Conservation (phyloP, 1,140 invertebrate species). For the Trichogramma pretiosum region DNA sequence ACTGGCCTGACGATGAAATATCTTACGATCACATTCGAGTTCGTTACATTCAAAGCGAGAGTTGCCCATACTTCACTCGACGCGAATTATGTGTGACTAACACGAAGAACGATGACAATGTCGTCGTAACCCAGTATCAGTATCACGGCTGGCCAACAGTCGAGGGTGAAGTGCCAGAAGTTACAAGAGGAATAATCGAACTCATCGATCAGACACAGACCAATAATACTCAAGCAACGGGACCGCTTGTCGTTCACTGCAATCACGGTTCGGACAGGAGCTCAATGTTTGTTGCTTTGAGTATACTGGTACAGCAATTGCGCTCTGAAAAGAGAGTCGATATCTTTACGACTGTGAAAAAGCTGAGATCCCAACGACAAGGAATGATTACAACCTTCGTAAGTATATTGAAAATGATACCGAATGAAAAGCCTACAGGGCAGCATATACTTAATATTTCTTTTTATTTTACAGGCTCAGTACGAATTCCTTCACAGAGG, state of each 20-base stretch:
- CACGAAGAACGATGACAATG: slow-evolving; percentile 58
- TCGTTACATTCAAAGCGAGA: slow-evolving; percentile 78
- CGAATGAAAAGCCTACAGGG: background rate
- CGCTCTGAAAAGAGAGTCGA: slow-evolving; percentile 74
- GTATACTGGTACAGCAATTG: slow-evolving; percentile 75
- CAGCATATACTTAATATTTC: slow-evolving; percentile 13
- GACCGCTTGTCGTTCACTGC: slow-evolving; percentile 73
- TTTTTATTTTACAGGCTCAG: slow-evolving; percentile 62
- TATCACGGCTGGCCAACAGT: slow-evolving; percentile 85
- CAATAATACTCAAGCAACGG: slow-evolving; percentile 44
- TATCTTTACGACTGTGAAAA: slow-evolving; percentile 73
- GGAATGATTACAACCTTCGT: slow-evolving; percentile 76
- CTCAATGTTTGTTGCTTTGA: slow-evolving; percentile 80
- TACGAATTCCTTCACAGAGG: slow-evolving; percentile 87
- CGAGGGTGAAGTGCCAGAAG: slow-evolving; percentile 76
- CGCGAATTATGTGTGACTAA: slow-evolving; percentile 75
- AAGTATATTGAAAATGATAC: slow-evolving; percentile 31
- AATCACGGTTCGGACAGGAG: slow-evolving; percentile 78
- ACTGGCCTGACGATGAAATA: slow-evolving; percentile 85
- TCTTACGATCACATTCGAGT: slow-evolving; percentile 76
- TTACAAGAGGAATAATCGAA: slow-evolving; percentile 73
- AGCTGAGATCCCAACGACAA: slow-evolving; percentile 73
- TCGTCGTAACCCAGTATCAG: slow-evolving; percentile 73
- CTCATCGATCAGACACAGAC: slow-evolving; percentile 63
- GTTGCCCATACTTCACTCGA: slow-evolving; percentile 76